Base-by-base conservation (phyloP, 2,888 invertebrate species). In the Leptarthrus brevirostris region DNA sequence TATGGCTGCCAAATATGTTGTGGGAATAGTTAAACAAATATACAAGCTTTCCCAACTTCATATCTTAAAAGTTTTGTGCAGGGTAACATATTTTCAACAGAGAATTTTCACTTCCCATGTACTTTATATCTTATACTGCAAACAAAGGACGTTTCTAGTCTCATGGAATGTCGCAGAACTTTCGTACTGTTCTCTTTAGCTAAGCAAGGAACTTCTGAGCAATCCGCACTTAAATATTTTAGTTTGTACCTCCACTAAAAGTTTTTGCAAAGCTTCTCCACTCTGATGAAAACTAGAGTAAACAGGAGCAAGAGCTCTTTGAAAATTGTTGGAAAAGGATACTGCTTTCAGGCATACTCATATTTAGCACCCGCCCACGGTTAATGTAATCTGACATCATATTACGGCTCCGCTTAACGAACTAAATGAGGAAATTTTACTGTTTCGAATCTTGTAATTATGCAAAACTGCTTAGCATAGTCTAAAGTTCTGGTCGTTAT, bases 401-500 rank as follows among this genome's bases (percentile, higher is more conserved):
- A 61, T 40, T 36, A 24, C 4, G 14, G 1, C 26, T 16, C 54
- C 26, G 24, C 10, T 54, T 12, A 54, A 22, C 14, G 54, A 54
- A 14, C 54, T 22, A 36, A 61, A 61, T 36, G 10, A 30, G 20
- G 16, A 18, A 61, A 20, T 40, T 12, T 30, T 44, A 40, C n/a
- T 40, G 40, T 40, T 61, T 61, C 36, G 61, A 20, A 22, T 36
- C 61, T 61, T 40, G 34, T 61, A 61, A 61, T 61, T 61, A 61
- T 61, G 61, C 61, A 36, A 66, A 66, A 24, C 24, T 49, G 47
- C 26, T 47, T 16, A 66, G 44, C 18, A 47, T 30, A 8, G 30
- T 30, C 8, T 30, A 4, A 4, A 30, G 30, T 30, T 30, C 30
- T 6, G 5, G 30, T 8, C 30, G 8, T 30, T 30, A 30, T 30